Evolutionary conservation across 2,113 vertebrate genomes (phyloP).

Genomic region (Zosterops hypoxanthus): DNA sequence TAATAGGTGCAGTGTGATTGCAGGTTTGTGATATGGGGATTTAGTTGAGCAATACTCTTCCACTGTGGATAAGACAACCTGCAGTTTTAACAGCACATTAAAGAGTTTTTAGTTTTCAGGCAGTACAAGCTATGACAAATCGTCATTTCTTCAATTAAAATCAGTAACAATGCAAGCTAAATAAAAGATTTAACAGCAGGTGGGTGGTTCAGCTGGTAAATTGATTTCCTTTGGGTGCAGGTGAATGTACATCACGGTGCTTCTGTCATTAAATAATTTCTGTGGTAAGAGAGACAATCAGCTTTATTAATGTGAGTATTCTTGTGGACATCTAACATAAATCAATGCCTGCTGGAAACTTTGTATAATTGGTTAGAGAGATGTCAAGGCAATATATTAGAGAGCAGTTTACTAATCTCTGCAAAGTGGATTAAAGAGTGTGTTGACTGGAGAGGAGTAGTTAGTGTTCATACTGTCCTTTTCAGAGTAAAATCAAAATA

Average conservation of each 20-base stretch:
- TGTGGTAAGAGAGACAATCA: neutral
- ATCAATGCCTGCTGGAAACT: neutral
- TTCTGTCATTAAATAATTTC: conserved; percentile 29
- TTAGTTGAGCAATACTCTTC: neutral
- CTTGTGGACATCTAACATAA: neutral
- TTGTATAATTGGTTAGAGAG: neutral
- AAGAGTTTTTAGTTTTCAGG: neutral
- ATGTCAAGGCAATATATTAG: conserved; percentile 3
- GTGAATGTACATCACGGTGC: neutral
- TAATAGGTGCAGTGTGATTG: neutral
- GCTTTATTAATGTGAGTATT: conserved; percentile 18
- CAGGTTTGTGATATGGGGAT: neutral
- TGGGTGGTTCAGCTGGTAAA: neutral
- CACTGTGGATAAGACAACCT: neutral
- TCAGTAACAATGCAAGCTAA: neutral
- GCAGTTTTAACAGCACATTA: neutral
- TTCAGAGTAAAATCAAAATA: neutral
- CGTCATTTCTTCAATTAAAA: conserved; percentile 18
- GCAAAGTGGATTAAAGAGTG: neutral
- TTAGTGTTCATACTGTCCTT: neutral
- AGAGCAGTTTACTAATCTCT: neutral
- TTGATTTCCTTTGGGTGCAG: conserved; percentile 28
- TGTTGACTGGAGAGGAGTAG: neutral
- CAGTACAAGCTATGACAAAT: neutral
- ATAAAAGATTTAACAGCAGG: neutral